Evolutionary conservation across 2,888 invertebrate genomes (phyloP).

Genomic region (Syrphus vitripennis): DNA sequence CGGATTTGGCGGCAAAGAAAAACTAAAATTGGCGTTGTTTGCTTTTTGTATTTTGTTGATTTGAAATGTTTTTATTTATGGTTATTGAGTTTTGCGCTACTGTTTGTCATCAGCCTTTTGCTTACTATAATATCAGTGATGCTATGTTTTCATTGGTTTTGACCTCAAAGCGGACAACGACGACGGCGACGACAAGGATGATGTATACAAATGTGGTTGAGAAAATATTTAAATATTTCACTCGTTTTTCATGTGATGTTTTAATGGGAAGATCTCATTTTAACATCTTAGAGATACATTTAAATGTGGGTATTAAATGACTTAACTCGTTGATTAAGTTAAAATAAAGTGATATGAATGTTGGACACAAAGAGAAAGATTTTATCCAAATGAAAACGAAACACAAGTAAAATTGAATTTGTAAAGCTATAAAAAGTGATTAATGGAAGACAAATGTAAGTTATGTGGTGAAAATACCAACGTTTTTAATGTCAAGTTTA

Average conservation of each 20-base stretch:
- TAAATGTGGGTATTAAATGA: not conserved
- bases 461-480: not conserved
- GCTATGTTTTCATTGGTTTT: slow-evolving; percentile 21
- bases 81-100: slow-evolving; percentile 5
- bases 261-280: not conserved
- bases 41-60: not conserved
- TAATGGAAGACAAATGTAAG: not conserved
- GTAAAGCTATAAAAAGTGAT: not conserved
- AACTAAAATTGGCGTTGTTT: not conserved
- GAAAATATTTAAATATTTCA: not conserved
- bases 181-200: not conserved
- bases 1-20: not conserved
- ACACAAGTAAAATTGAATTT: not conserved
- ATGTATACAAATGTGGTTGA: not conserved
- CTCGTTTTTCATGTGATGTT: not conserved
- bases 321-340: not conserved
- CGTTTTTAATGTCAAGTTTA: not conserved
- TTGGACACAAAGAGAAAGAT: not conserved
- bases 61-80: not conserved
- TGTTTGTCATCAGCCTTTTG: not conserved
- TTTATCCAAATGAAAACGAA: not conserved
- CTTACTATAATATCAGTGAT: not conserved
- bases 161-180: not conserved
- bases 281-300: not conserved
- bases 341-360: not conserved